Conservation (phyloP, 2,113 vertebrate species). For the Macquaria australasica region DNA sequence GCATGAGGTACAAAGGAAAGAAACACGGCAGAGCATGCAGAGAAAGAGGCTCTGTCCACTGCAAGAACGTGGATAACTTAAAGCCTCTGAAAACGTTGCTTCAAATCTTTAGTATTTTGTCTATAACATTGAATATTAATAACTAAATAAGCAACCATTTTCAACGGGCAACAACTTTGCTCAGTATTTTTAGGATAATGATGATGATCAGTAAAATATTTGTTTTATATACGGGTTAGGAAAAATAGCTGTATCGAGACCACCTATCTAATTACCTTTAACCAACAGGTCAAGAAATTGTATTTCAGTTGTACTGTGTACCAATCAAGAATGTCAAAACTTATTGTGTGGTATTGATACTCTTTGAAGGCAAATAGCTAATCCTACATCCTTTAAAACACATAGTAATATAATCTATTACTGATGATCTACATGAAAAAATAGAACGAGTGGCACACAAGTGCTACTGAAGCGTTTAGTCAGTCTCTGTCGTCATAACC, state of each 20-base stretch:
- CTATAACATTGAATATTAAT: background rate
- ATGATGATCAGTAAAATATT: background rate
- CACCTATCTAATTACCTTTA: background rate
- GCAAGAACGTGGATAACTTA: background rate
- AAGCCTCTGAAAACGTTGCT: background rate
- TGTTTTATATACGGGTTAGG: background rate
- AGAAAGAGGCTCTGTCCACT: background rate
- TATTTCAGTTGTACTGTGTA: too few relatives aligned
- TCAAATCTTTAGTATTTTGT: background rate
- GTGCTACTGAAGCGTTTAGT: too few relatives aligned
- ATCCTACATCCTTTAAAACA: too few relatives aligned
- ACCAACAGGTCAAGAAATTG: background rate
- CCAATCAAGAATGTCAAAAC: too few relatives aligned
- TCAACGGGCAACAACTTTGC: background rate
- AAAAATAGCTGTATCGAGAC: background rate
- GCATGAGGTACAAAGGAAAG: background rate
- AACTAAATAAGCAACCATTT: background rate
- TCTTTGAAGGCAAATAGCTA: too few relatives aligned
- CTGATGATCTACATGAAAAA: too few relatives aligned
- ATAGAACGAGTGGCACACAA: too few relatives aligned
- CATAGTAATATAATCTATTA: too few relatives aligned
- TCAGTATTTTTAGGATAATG: background rate
- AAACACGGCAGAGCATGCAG: background rate
- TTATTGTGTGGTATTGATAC: too few relatives aligned
- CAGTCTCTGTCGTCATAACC: background rate